Base-by-base conservation (phyloP, 2,113 vertebrate species). In the Sakesphorus luctuosus region DNA sequence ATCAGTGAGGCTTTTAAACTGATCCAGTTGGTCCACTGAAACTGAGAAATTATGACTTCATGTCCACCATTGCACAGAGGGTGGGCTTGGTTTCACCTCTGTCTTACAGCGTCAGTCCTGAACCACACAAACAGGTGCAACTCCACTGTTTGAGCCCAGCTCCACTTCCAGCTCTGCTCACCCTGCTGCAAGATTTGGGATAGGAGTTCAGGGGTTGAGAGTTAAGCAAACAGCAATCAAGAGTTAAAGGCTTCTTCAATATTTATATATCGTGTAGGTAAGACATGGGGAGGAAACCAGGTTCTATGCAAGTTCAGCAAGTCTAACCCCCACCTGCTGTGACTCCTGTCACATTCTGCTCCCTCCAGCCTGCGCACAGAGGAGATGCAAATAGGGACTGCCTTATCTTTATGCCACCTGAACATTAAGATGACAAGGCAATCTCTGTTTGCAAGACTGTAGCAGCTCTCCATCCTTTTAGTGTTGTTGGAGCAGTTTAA, bases 381-480 rank as follows among this genome's bases (percentile, higher is more conserved):
- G 67, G 53, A 89, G 65, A 88, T 71, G 47, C 36, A 93, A 96
- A 78, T 6, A 82, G 21, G 18, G 13, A 19, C 88, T 92, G 73
- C 84, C 65, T 92, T 83, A 78, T 93, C 73, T 95, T 94, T 85
- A 93, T 95, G 89, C 61, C 67, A 93, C 90, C 86, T 90, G 83
- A 95, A 89, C 56, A 84, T 89, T 87, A 89, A 78, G 84, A 94
- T 65, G 95, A 94, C 85, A 92, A 92, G 84, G 25, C 79, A 81
- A 82, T 90, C 83, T 75, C 80, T 67, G 58, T n/a, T 4, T 78
- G 80, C 83, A 79, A 84, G 40, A 76, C 49, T 81, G 72, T 94
- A 87, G 33, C 63, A 79, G 61, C 18, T 81, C 73, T 75, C 69
- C 56, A 72, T 78, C 76, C 80, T 72, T 80, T 94, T 76, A 77